phyloP scores from a whole-genome alignment of 2,888 invertebrate genomes.

The Toxonevra muliebris region DNA sequence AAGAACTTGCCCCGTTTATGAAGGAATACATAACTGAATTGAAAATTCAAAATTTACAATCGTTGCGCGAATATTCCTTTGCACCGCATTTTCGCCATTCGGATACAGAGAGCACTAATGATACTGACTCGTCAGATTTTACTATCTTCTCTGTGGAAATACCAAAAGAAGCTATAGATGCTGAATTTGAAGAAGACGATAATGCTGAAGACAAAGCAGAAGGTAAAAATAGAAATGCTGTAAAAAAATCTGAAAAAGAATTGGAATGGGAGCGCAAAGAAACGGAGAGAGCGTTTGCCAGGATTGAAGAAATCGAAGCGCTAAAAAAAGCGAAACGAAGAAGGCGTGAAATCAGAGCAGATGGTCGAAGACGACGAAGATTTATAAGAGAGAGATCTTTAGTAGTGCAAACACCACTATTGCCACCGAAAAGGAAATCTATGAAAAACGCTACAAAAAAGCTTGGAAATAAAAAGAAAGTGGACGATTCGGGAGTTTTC shows the following conservation, averaged over 20 bases:
- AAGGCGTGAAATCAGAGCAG: too few species aligned
- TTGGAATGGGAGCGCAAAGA: background rate
- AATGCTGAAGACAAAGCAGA: constrained; percentile 11
- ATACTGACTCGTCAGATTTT: background rate
- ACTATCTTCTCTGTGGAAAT: background rate
- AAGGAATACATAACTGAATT: constrained; percentile 45
- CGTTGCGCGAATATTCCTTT: constrained; percentile 47
- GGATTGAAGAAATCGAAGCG: too few species aligned
- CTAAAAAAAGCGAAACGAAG: too few species aligned
- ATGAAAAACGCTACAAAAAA: background rate
- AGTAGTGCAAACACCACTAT: background rate
- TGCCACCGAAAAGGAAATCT: background rate
- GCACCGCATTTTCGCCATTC: background rate
- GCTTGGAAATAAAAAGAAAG: background rate
- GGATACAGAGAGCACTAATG: background rate
- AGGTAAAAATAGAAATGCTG: too few species aligned
- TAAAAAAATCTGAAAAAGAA: background rate
- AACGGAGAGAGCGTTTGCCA: background rate
- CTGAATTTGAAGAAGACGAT: constrained; percentile 14
- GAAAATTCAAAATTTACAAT: constrained; percentile 52
- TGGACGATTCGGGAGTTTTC: constrained; percentile 9
- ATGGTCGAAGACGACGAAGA: background rate
- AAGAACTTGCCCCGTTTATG: constrained; percentile 42
- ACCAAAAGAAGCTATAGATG: background rate
- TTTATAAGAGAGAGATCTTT: background rate